Base-by-base conservation (phyloP, 2,888 invertebrate genomes). In the Asteroscopus sphinx region DNA sequence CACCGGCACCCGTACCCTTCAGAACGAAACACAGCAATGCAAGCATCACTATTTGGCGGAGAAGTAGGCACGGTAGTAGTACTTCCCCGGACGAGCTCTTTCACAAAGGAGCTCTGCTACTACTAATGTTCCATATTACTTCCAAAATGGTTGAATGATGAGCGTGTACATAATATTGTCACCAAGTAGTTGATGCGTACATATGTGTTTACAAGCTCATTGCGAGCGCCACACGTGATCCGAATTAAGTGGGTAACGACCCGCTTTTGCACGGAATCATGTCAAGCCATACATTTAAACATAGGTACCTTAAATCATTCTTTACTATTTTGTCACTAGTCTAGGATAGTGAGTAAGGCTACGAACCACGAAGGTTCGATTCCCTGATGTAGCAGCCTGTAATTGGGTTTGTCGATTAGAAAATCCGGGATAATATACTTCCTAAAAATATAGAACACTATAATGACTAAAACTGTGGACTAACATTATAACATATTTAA, bases 161-260 rank as follows among this genome's bases (percentile, higher is more conserved):
- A 52, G 28, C 40, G 13, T 37, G 67, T 45, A 33, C 47, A 65
- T 64, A 68, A 63, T 77, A 81, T 76, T 79, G 78, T 76, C 69
- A 73, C 65, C 67, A 73, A 60, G 68, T 75, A 70, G 71, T 67
- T 64, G 60, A 70, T 55, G 74, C 68, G 59, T 73, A 73, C 68
- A 72, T 66, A 76, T 80, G 79, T 85, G 87, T 86, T 87, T 83
- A 82, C 83, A 79, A 73, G 80, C 80, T 83, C 85, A 82, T 85
- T 82, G 83, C 79, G 79, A 68, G 70, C 73, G 72, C 57, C 58
- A 72, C 68, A 81, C 81, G 90, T 90, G 89, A 84, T 82, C 72
- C 65, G 90, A 87, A 89, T 90, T 85, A 86, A 85, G 77, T 80
- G 76, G 70, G 65, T 67, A 71, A 68, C 66, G 68, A 68, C 69